phyloP scores from a whole-genome alignment of 2,113 vertebrate species.

The Bubo blakistoni region DNA sequence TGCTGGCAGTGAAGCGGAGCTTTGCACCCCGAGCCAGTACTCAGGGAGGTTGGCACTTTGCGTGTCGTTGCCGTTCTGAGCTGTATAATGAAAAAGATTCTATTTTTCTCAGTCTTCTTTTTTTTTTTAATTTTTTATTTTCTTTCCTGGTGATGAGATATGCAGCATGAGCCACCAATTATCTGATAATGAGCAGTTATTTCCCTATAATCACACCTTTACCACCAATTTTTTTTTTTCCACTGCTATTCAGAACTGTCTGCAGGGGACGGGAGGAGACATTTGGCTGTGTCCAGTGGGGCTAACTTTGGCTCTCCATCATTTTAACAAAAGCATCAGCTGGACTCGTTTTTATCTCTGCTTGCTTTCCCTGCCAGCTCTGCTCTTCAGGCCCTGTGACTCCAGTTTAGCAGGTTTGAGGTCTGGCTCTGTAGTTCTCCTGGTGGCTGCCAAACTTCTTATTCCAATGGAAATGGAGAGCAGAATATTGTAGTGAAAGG shows the following conservation, averaged over 20 bases:
- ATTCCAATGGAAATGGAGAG: not conserved
- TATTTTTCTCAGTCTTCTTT: not conserved
- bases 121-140: not conserved
- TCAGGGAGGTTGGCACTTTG: not conserved
- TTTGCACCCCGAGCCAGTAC: not conserved
- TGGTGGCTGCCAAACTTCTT: not conserved
- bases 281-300: not conserved
- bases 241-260: not conserved
- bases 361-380: not conserved
- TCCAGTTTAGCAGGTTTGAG: not conserved
- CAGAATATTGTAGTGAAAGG: not conserved
- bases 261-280: not conserved
- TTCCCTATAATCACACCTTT: constrained; percentile 4
- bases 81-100: not conserved
- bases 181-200: not conserved
- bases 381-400: not conserved
- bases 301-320: not conserved
- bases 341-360: not conserved
- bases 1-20: not conserved
- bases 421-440: not conserved
- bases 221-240: not conserved
- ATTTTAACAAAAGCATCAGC: not conserved
- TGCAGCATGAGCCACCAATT: not conserved
- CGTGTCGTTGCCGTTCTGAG: not conserved
- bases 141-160: not conserved